Evolutionary conservation across 2,888 invertebrate species (phyloP).

Genomic region (Pristionchus maxplancki): DNA sequence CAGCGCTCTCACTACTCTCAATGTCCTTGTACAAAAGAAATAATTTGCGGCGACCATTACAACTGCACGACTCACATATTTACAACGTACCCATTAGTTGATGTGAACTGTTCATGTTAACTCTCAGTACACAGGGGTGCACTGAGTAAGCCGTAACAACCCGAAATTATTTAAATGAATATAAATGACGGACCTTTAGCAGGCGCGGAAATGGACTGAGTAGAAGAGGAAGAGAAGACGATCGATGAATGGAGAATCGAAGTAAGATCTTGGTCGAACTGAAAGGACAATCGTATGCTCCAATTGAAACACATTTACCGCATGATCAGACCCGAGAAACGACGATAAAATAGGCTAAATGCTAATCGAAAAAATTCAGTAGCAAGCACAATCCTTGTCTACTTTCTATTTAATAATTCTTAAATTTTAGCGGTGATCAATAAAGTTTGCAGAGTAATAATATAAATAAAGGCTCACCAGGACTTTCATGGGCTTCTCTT

Average conservation of each 20-base stretch:
- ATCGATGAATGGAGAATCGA: background rate
- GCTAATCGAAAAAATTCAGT: background rate
- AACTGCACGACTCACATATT: too few species aligned
- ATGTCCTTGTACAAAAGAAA: too few species aligned
- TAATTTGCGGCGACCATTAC: too few species aligned
- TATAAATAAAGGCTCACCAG: background rate
- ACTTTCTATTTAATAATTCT: background rate
- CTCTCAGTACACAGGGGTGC: too few species aligned
- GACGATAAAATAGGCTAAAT: background rate
- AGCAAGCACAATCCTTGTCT: background rate
- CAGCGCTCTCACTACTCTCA: too few species aligned
- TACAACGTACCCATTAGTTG: too few species aligned
- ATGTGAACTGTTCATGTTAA: too few species aligned
- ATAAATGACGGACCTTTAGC: background rate
- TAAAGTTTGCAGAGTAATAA: too few species aligned
- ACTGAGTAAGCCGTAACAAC: too few species aligned
- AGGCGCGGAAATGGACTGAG: background rate
- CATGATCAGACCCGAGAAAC: background rate
- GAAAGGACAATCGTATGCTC: background rate
- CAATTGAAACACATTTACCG: background rate
- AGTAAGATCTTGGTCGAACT: background rate
- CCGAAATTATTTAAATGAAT: too few species aligned
- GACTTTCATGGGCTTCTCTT: constrained; percentile 10
- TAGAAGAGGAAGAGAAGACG: background rate
- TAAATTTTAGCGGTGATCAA: too few species aligned